Evolutionary conservation across 2,888 invertebrate genomes (phyloP).

Genomic region (Chloroclystis v-ata): DNA sequence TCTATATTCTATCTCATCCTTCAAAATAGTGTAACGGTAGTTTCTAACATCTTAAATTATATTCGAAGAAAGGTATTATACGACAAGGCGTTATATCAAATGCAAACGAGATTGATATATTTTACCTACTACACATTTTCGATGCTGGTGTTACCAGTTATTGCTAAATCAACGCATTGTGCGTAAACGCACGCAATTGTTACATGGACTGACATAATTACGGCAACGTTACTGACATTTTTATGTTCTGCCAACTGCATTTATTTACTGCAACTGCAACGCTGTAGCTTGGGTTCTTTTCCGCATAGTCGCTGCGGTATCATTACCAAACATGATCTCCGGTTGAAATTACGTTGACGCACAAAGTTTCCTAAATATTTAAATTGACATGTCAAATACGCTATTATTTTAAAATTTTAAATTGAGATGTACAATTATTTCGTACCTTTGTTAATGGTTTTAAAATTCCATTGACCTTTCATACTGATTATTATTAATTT

Average conservation of each 20-base stretch:
- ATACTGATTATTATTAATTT: neutral
- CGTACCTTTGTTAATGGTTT: neutral
- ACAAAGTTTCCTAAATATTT: too few species aligned
- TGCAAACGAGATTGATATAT: too few species aligned
- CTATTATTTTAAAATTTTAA: neutral
- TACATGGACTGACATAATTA: conserved; percentile 30
- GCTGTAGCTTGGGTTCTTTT: neutral
- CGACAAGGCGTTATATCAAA: too few species aligned
- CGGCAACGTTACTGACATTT: conserved; percentile 19
- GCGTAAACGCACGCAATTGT: conserved; percentile 33
- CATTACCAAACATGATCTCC: too few species aligned
- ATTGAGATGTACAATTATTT: neutral
- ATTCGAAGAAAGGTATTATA: too few species aligned
- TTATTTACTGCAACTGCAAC: conserved; percentile 10
- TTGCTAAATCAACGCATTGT: conserved; percentile 23
- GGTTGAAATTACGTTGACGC: too few species aligned
- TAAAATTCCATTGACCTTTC: neutral
- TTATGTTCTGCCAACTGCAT: conserved; percentile 19
- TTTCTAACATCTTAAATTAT: too few species aligned
- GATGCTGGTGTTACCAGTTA: conserved; percentile 9
- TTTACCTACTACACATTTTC: neutral
- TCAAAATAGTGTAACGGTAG: too few species aligned
- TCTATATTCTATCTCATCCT: too few species aligned
- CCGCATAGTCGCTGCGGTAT: neutral
- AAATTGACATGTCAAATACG: too few species aligned